Conservation (phyloP, 2,797 vertebrate genomes). For the Microhierax caerulescens region DNA sequence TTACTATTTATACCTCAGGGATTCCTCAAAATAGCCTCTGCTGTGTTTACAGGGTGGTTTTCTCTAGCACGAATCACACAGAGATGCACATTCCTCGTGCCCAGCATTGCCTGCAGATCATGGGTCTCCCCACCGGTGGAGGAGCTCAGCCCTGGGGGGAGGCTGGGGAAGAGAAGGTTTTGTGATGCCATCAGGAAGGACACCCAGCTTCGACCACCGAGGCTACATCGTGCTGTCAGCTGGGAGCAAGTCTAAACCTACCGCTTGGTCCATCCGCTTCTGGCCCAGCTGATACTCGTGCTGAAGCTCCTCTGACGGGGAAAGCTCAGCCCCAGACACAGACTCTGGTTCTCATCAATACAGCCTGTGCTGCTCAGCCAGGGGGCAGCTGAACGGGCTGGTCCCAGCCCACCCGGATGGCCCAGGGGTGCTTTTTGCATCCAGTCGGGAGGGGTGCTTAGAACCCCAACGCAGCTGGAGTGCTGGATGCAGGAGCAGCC, state of each 20-base stretch:
- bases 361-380: not conserved
- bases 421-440: not conserved
- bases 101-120: not conserved
- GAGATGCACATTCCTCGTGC: not conserved
- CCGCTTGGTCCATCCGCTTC: not conserved
- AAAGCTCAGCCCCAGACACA: not conserved
- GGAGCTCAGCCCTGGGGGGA: not conserved
- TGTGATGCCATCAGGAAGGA: not conserved
- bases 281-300: not conserved
- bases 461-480: not conserved
- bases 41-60: not conserved
- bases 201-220: not conserved
- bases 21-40: not conserved
- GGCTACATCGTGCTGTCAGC: not conserved
- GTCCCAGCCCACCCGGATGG: not conserved
- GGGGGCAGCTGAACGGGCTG: not conserved
- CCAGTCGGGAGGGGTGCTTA: not conserved
- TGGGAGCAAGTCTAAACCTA: not conserved
- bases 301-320: not conserved
- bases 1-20: conserved; percentile 1
- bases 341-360: not conserved
- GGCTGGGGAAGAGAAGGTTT: not conserved
- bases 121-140: not conserved
- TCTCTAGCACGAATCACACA: not conserved
- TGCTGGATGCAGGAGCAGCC: not conserved